phyloP scores from a whole-genome alignment of 1,140 invertebrate genomes.

The Listronotus oregonensis region DNA sequence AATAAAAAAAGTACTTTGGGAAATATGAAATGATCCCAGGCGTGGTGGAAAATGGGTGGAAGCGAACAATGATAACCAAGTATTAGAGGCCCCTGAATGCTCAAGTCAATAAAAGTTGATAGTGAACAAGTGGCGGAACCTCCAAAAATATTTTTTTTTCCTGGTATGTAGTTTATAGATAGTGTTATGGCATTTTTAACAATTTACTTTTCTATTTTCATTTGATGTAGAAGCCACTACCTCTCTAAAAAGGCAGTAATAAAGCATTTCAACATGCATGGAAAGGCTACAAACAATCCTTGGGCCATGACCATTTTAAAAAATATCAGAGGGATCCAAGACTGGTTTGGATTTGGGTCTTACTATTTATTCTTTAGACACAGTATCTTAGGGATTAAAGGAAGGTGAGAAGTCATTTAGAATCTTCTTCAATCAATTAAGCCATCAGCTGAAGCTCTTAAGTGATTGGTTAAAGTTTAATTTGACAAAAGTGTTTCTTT shows the following conservation, averaged over 20 bases:
- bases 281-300: constrained; percentile 87
- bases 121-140: constrained; percentile 43
- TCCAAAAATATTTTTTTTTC: constrained; percentile 37
- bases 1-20: constrained; percentile 39
- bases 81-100: constrained; percentile 49
- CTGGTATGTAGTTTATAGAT: constrained; percentile 22
- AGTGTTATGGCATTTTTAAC: too few relatives aligned
- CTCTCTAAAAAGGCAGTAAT: constrained; percentile 79
- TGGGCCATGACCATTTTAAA: constrained; percentile 93
- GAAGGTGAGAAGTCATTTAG: constrained; percentile 76
- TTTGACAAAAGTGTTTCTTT: constrained; percentile 7
- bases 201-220: constrained; percentile 8
- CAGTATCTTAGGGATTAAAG: constrained; percentile 85
- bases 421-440: background rate
- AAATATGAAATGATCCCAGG: constrained; percentile 39
- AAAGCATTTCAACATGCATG: constrained; percentile 90
- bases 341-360: constrained; percentile 92
- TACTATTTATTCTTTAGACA: constrained; percentile 91
- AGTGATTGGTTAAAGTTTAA: background rate
- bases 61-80: constrained; percentile 42
- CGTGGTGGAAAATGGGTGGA: constrained; percentile 25
- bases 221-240: constrained; percentile 71
- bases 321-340: constrained; percentile 77
- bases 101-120: constrained; percentile 41
- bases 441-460: background rate